Conservation (phyloP, 2,888 invertebrate genomes). For the Brachylomia viminalis region DNA sequence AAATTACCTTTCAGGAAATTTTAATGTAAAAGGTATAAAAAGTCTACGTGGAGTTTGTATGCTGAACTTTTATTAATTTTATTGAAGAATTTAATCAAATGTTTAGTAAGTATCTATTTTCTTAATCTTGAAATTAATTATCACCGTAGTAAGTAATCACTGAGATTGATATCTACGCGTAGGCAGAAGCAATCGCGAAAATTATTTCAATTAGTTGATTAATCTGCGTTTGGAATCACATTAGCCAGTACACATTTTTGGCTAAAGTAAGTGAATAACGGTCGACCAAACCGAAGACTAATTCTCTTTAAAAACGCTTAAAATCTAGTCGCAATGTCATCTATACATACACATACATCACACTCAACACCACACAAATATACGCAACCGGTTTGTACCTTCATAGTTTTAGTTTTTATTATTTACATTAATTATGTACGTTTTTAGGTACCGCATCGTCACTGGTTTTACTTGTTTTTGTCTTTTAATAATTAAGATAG, state of each 20-base stretch:
- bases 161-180: conserved; percentile 23
- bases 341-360: no score
- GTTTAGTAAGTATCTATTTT: neutral
- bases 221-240: neutral
- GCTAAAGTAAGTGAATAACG: neutral
- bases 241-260: conserved; percentile 10
- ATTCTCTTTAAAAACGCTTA: neutral
- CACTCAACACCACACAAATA: no score
- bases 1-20: neutral
- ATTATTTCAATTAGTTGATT: conserved; percentile 38
- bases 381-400: no score
- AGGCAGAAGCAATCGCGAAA: conserved; percentile 21
- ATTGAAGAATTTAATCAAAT: neutral
- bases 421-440: no score
- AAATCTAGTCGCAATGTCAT: neutral
- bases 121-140: conserved; percentile 34
- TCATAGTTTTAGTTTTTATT: no score
- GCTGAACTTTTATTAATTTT: neutral
- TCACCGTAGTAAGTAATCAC: conserved; percentile 15
- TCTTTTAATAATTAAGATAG: no score
- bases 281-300: neutral
- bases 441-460: no score
- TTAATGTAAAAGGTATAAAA: neutral
- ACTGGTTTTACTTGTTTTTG: no score
- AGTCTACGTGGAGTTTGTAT: neutral